Base-by-base conservation (phyloP, 2,113 vertebrate genomes). In the Glaucomys volans region DNA sequence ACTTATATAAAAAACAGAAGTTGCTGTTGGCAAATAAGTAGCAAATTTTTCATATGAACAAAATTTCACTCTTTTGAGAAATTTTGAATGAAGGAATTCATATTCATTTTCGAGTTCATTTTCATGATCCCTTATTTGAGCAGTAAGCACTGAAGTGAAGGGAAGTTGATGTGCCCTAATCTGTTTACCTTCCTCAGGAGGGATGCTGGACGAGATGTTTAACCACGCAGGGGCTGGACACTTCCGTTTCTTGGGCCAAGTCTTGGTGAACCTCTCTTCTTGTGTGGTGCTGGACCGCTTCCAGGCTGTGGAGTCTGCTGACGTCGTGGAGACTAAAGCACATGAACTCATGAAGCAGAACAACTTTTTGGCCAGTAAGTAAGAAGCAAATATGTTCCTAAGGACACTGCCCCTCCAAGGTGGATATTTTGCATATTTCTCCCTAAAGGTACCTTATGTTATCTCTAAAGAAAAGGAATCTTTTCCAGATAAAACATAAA, bases 281-380 rank as follows among this genome's bases (percentile, higher is more conserved):
- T 99, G 98, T 17, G 94, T 98, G 72, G 42, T 44, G 12, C 64
- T 99, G 94, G 92, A 99, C 80, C 98, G 98, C 57, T 98, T 99
- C 96, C 97, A 96, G 90, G 94, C 97, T 14, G 40, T 98, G 84
- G 97, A 98, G 13, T 98, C 98, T 14, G 30, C 95, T 4, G 77
- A 98, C 14, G 35, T 82, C 66, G n/a, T 99, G 96, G 98, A 99
- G 64, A 20, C 74, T 0, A 94, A 94, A 10, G 98, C 98, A 32
- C 95, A 54, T 8, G 96, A 97, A 30, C 98, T 99, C 57, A 98
- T 98, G 97, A 92, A 90, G 69, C 91, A 98, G 83, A 99, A 99
- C 37, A 95, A 93, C 79, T 97, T 99, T 76, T 96, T 99, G 97
- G 98, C 98, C 92, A 98, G 98, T 99, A 98, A 98, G 98, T 98